A percentile compares a stretch with the other conserved stretches of the same genome.
Conservation (phyloP, 2,888 invertebrate genomes). For the Apodemia zela region DNA sequence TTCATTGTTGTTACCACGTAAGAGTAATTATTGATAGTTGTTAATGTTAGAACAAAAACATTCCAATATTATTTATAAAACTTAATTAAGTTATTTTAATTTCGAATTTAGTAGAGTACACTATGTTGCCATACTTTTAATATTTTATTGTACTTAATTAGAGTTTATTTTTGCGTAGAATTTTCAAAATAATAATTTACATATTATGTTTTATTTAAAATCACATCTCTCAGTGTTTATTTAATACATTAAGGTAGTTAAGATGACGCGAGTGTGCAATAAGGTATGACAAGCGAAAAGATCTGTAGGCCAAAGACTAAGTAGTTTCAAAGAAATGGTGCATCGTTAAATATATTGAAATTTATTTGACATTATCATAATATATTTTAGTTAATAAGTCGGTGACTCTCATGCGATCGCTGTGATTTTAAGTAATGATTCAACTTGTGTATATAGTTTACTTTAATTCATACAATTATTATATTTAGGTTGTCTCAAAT, state of each 20-base stretch:
- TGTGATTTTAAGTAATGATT: slow-evolving; percentile 71
- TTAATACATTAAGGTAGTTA: slow-evolving; percentile 32
- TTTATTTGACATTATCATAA: slow-evolving; percentile 18
- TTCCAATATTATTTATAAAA: slow-evolving; percentile 55
- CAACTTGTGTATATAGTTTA: slow-evolving; percentile 39
- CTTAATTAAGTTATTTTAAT: slow-evolving; percentile 38
- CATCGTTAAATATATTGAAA: slow-evolving; percentile 17
- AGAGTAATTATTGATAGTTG: slow-evolving; percentile 43
- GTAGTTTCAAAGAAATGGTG: slow-evolving; percentile 31
- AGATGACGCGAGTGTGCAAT: slow-evolving; percentile 58
- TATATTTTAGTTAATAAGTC: slow-evolving; percentile 56
- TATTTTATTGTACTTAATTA: slow-evolving; percentile 69
- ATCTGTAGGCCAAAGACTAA: slow-evolving; percentile 76
- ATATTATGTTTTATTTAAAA: slow-evolving; percentile 26
- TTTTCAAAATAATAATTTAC: slow-evolving; percentile 21
- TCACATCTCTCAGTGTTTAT: slow-evolving; percentile 41
- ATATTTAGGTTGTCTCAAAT: neutral
- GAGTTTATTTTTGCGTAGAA: slow-evolving; percentile 21
- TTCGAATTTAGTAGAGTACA: slow-evolving; percentile 38
- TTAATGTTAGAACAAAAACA: slow-evolving; percentile 54
- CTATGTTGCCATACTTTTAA: slow-evolving; percentile 70
- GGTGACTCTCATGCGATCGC: slow-evolving; percentile 72
- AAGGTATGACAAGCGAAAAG: slow-evolving; percentile 55
- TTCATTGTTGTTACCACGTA: slow-evolving; percentile 70
- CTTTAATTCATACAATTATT: neutral